Base-by-base conservation (phyloP, 2,888 invertebrate genomes). In the Steinernema hermaphroditum region DNA sequence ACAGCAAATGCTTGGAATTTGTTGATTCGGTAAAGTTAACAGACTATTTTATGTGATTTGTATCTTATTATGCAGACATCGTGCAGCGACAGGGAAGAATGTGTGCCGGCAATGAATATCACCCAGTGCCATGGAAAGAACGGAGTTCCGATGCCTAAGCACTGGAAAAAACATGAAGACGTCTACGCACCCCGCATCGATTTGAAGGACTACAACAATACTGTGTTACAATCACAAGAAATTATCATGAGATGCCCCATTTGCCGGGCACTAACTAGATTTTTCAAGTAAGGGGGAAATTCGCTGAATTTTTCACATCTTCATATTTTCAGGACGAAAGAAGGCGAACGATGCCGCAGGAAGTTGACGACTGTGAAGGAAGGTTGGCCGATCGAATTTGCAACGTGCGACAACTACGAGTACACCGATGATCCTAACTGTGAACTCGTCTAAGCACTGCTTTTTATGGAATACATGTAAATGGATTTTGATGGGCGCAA, bases 341-440 rank as follows among this genome's bases (percentile, higher is more conserved):
- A 29, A 12, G n/a, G 32, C 29, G 62, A 62, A 1, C 6, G 16
- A 2, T 62, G 62, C 32, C 62, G 19, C 32, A 29, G 32, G 62
- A 62, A 62, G 62, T n/a, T 62, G 34, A 62, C 34, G 34, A 62
- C 62, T 6, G n/a, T 62, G 4, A 29, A 24, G 29, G 32, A 62
- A n/a, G 62, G 62, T 16, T 62, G 62, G 62, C 62, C 62, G 2
- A 29, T 62, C 12, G 62, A 62, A 32, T 62, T 62, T 27, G 27
- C 62, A 16, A 27, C 27, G 8, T 62, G 62, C 34, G 62, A 62
- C 34, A 62, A 62, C 62, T 62, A 27, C 62, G 62, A 62, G 27
- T 62, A 29, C 34, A 32, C 1, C 16, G 32, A 62, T 6, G 62
- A 62, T 29, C 32, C 9, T 24, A n/a, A 32, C 32, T 62, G 62